Base-by-base conservation (phyloP, 2,113 vertebrate species). In the Oceanodroma tethys region DNA sequence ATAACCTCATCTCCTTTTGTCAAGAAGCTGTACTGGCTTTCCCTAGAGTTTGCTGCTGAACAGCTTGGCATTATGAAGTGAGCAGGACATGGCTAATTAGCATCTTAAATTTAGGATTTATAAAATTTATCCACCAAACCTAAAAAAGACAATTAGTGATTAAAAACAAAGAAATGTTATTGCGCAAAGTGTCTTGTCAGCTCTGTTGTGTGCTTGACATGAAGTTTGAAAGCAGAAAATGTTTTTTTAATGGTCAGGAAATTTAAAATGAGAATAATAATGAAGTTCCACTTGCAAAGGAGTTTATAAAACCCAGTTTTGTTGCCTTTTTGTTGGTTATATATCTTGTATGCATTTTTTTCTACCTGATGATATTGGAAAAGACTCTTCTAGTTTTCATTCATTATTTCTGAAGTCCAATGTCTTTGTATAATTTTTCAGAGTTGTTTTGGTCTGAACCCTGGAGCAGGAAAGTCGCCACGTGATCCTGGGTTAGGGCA, bases 381-480 rank as follows among this genome's bases (percentile, higher is more conserved):
- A 70, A 90, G 3, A 29, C 13, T 71, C 1, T 55, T 56, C 18
- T 25, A 9, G 62, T 83, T 88, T 92, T 88, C 30, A 17, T 71
- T 94, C 23, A 29, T 58, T 45, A 59, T 88, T 92, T 81, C 73
- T 91, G n/a, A 93, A 86, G 21, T 71, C 32, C n/a, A 34, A 7
- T 84, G 21, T 30, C 30, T 85, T 81, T 58, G 18, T 70, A 9
- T 48, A 60, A 50, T 86, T 91, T 91, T 81, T 68, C 67, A 74
- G 25, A 62, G 76, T 74, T 89, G 63, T 30, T 86, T 22, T 75
- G 15, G 7, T 74, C 32, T 88, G 48, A 86, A 58, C 13, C 23
- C 13, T 2, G 3, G 14, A 9, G n/a, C 43, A 74, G 47, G 15
- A 84, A 92, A 79, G 50, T 55, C 6, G 1, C 36, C 3, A 5